A percentile compares a stretch with the other conserved stretches of the same genome.
Conservation (phyloP, 2,888 invertebrate genomes). For the Cephus pulcher region DNA sequence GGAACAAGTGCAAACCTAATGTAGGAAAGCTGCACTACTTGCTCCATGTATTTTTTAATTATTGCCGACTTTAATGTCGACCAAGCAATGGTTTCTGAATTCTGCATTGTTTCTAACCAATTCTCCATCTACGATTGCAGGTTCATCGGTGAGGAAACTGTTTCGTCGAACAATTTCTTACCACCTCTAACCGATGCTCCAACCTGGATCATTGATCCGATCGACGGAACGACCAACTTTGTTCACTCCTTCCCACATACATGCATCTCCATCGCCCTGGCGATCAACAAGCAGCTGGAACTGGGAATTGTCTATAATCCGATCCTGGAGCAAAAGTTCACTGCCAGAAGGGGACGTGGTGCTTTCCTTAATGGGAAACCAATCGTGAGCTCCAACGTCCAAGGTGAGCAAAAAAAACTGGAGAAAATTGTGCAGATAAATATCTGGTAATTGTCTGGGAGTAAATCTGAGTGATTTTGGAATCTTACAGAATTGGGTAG, state of each 20-base stretch:
- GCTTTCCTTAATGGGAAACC: slow-evolving; percentile 78
- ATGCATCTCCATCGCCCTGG: slow-evolving; percentile 77
- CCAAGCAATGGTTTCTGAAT: neutral
- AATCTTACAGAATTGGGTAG: slow-evolving; percentile 43
- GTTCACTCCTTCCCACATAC: slow-evolving; percentile 78
- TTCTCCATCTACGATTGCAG: slow-evolving; percentile 59
- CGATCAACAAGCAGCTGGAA: slow-evolving; percentile 71
- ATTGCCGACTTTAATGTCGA: neutral
- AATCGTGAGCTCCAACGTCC: slow-evolving; percentile 70
- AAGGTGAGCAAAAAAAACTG: slow-evolving; percentile 57
- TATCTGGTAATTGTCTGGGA: neutral
- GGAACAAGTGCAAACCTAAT: neutral
- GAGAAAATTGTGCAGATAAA: slow-evolving; percentile 42
- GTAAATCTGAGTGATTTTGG: neutral
- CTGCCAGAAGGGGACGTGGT: slow-evolving; percentile 77
- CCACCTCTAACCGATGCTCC: slow-evolving; percentile 78
- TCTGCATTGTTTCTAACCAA: neutral
- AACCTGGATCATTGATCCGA: slow-evolving; percentile 89
- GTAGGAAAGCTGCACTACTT: neutral
- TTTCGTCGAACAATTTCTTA: slow-evolving; percentile 64
- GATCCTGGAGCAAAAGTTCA: slow-evolving; percentile 77
- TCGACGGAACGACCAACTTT: slow-evolving; percentile 91
- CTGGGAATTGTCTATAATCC: slow-evolving; percentile 85
- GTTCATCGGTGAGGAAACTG: slow-evolving; percentile 86
- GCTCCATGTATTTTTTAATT: neutral